Conservation (phyloP, 1,140 invertebrate species). For the Dendroctonus ponderosae region DNA sequence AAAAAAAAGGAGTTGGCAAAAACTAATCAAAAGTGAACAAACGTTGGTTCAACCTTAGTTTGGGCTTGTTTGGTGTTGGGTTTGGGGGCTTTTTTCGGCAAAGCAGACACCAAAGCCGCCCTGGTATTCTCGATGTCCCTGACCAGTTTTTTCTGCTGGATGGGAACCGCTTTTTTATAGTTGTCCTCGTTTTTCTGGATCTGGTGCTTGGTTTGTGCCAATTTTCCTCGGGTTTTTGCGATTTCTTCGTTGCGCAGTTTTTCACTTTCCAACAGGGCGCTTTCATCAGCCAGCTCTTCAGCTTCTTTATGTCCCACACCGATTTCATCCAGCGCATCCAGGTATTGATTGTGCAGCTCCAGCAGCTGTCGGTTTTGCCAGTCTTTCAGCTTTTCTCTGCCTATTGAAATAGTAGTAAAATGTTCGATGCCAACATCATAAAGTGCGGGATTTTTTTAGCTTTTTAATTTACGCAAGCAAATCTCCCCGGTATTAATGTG, state of each 20-base stretch:
- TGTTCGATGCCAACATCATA: too few species aligned
- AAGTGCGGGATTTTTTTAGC: too few species aligned
- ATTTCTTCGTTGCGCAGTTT: slow-evolving; percentile 45
- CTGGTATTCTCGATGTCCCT: slow-evolving; percentile 54
- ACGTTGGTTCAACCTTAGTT: too few species aligned
- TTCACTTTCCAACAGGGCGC: slow-evolving; percentile 44
- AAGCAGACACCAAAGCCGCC: slow-evolving; percentile 45
- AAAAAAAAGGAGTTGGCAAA: slow-evolving; percentile 3
- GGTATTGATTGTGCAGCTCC: slow-evolving; percentile 53
- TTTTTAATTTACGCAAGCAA: too few species aligned
- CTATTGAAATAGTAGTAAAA: not conserved
- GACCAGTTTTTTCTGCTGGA: slow-evolving; percentile 50
- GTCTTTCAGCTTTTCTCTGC: slow-evolving; percentile 49
- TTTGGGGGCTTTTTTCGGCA: slow-evolving; percentile 7
- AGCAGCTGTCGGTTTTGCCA: slow-evolving; percentile 52
- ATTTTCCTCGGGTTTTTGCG: slow-evolving; percentile 51
- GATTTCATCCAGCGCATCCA: slow-evolving; percentile 55
- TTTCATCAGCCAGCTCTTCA: slow-evolving; percentile 43
- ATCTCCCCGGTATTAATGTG: too few species aligned
- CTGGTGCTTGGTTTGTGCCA: slow-evolving; percentile 49
- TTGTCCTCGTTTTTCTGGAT: slow-evolving; percentile 40
- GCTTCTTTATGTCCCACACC: slow-evolving; percentile 54
- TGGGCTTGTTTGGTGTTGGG: not conserved
- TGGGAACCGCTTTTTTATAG: slow-evolving; percentile 41
- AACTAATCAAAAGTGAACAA: not conserved